phyloP scores from a whole-genome alignment of 2,888 invertebrate species.

The Lepidocyrtinus sp. region DNA sequence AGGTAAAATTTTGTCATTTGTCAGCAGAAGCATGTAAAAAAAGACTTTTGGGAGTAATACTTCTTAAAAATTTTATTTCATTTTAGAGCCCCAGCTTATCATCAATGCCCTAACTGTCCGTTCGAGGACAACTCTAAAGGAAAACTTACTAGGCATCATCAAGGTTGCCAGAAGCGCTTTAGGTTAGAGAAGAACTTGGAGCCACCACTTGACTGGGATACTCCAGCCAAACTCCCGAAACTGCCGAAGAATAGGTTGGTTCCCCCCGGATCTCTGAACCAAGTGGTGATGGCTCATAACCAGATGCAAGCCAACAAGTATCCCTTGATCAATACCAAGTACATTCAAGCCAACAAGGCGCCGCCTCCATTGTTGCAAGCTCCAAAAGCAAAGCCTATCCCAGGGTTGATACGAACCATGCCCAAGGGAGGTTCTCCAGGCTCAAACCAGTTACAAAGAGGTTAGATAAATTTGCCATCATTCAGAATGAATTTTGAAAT shows the following conservation, averaged over 20 bases:
- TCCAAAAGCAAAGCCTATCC: constrained; percentile 67
- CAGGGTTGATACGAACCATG: constrained; percentile 69
- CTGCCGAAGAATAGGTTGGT: constrained; percentile 73
- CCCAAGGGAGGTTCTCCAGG: too few relatives aligned
- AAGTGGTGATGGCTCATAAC: constrained; percentile 53
- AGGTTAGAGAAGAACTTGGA: constrained; percentile 87
- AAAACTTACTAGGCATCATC: constrained; percentile 88
- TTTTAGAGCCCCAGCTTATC: constrained; percentile 84
- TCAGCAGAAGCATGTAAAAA: too few relatives aligned
- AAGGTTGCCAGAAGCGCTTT: constrained; percentile 91
- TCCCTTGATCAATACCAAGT: constrained; percentile 71
- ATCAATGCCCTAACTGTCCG: constrained; percentile 93
- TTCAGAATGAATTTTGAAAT: too few relatives aligned
- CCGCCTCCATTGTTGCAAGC: constrained; percentile 74
- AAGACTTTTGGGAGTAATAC: too few relatives aligned
- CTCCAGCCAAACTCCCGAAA: constrained; percentile 93
- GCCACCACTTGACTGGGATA: constrained; percentile 92
- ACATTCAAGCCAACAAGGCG: constrained; percentile 58
- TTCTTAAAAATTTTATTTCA: constrained; percentile 11
- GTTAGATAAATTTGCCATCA: too few relatives aligned
- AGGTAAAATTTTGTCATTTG: too few relatives aligned
- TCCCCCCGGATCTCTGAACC: constrained; percentile 63
- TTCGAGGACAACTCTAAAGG: constrained; percentile 95
- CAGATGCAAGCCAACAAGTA: constrained; percentile 72
- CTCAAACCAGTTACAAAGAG: constrained; percentile 66